Evolutionary conservation across 2,888 invertebrate species (phyloP).

Genomic region (Rhyacophila evoluta): DNA sequence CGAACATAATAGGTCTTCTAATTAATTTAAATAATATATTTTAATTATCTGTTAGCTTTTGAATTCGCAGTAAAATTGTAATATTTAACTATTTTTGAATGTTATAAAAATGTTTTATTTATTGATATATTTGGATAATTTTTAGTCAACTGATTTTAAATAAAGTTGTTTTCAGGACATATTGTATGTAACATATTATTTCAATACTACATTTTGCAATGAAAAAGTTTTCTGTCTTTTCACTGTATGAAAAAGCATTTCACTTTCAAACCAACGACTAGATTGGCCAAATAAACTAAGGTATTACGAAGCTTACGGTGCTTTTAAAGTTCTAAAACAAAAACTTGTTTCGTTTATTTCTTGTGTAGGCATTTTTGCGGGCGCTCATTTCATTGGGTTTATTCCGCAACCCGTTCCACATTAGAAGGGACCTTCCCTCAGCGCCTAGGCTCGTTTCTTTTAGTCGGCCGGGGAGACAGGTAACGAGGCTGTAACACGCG

Average conservation of each 20-base stretch:
- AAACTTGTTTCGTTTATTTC: constrained; percentile 34
- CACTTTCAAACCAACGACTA: neutral
- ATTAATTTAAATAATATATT: too few relatives aligned
- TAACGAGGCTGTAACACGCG: constrained; percentile 52
- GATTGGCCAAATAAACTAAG: constrained; percentile 22
- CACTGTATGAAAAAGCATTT: neutral
- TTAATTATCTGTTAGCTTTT: too few relatives aligned
- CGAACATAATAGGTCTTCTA: too few relatives aligned
- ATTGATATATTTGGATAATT: too few relatives aligned
- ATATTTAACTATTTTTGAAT: too few relatives aligned
- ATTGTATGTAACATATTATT: too few relatives aligned
- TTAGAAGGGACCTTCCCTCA: constrained; percentile 37
- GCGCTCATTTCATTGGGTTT: constrained; percentile 36
- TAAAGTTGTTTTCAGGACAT: too few relatives aligned
- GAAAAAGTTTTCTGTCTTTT: neutral
- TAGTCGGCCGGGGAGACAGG: constrained; percentile 44
- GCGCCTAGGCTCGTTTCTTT: constrained; percentile 44
- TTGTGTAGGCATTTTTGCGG: constrained; percentile 14
- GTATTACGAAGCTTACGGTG: neutral
- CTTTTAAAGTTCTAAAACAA: constrained; percentile 28
- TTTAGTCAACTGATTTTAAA: too few relatives aligned
- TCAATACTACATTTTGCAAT: too few relatives aligned
- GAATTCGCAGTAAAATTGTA: too few relatives aligned
- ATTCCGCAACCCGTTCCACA: constrained; percentile 40
- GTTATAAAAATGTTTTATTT: too few relatives aligned